Base-by-base conservation (phyloP, 2,888 invertebrate genomes). In the Caenorhabditis sp. region DNA sequence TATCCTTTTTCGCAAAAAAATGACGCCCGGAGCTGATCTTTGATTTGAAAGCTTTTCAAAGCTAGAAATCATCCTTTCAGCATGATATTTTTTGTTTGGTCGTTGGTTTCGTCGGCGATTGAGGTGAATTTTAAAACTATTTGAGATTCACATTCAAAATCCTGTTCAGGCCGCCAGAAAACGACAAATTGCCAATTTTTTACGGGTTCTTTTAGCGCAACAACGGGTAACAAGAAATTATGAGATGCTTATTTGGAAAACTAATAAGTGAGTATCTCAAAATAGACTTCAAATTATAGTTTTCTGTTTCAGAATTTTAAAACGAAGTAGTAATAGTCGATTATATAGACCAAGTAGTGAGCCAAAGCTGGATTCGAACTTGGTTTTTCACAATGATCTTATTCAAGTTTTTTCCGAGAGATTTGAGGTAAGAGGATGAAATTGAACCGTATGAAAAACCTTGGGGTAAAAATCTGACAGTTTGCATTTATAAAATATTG, bases 41-140 rank as follows among this genome's bases (percentile, higher is more conserved):
- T 49, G 49, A 52, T 52, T 23, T 52, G 8, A 1, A 23, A 21
- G 10, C n/a, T n/a, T n/a, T n/a, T n/a, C n/a, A n/a, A n/a, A n/a
- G n/a, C n/a, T 21, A 20, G 8, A 52, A 3, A 23, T 21, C 3
- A 23, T 23, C 8, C 7, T 21, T 21, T 23, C 21, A 21, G 21
- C 4, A 85, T 85, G 85, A 80, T 85, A 26, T 76, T 85, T 23
- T 80, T 85, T 62, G 84, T 82, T 8, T 85, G 84, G 84, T 85
- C 85, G 63, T 70, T 85, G 61, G 80, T 85, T 27, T 79, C 79
- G 20, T 76, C 81, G 26, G 76, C 75, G 17, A 73, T 77, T 20
- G 80, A 80, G 66, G 72, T 76, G n/a, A n/a, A n/a, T n/a, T n/a
- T n/a, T n/a, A n/a, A n/a, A n/a, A n/a, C n/a, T n/a, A n/a, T n/a